phyloP scores from a whole-genome alignment of 2,113 vertebrate genomes.

The Saguinus imperator region DNA sequence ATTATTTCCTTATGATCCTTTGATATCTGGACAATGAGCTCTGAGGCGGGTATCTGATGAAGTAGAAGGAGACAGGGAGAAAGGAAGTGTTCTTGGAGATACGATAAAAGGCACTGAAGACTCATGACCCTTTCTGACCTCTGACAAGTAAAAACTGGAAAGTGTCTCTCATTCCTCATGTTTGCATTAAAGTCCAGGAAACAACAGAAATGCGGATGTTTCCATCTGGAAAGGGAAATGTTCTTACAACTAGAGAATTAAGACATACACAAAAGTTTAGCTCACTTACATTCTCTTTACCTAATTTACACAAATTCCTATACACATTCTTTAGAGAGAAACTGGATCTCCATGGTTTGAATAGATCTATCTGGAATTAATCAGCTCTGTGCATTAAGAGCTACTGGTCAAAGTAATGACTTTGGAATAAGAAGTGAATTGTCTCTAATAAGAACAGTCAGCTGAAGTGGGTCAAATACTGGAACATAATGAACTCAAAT shows the following conservation, averaged over 20 bases:
- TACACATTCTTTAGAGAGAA: background rate
- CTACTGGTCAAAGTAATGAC: background rate
- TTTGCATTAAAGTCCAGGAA: constrained; percentile 55
- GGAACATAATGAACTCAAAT: background rate
- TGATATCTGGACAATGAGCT: background rate
- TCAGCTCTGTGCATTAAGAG: background rate
- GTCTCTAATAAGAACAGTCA: background rate
- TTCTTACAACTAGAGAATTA: constrained; percentile 13
- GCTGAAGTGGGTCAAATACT: background rate
- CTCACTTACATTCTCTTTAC: background rate
- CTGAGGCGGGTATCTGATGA: constrained; percentile 30
- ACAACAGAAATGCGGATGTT: background rate
- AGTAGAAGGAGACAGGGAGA: constrained; percentile 25
- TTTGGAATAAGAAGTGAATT: constrained; percentile 27
- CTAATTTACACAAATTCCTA: background rate
- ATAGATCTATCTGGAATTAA: background rate
- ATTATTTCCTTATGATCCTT: constrained; percentile 73
- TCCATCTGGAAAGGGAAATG: constrained; percentile 1
- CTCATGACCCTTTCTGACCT: background rate
- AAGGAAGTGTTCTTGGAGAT: background rate
- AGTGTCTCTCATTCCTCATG: constrained; percentile 33
- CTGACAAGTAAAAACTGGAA: constrained; percentile 50
- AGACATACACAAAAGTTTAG: background rate
- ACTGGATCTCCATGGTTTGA: background rate
- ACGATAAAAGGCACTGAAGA: background rate